Evolutionary conservation across 2,113 vertebrate genomes (phyloP), one percentile per base, ranked within the genome.

Genomic region (Boleophthalmus pectinirostris): DNA sequence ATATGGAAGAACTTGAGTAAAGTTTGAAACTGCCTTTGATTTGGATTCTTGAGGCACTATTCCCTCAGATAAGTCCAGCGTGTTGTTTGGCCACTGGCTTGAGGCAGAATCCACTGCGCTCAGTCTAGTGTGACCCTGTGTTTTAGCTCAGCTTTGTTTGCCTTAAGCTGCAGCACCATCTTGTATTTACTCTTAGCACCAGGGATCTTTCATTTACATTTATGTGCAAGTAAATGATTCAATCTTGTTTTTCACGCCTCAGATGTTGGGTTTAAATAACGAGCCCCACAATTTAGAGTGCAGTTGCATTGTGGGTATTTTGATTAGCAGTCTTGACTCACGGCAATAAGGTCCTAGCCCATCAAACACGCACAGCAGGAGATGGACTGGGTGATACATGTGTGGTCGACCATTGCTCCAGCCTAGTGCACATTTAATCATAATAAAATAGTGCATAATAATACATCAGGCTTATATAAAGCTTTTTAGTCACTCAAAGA

Each of bases 111-210:
- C 33, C 33, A 43, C 61, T 38, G 29, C 20, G 61, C 16, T 38
- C 33, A n/a, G 29, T 64, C 61, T 64, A 43, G 61, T 33, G 20
- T 64, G 61, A 64, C 61, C 29, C 61, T 64, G 61, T 43, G 61
- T 38, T 64, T 64, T 38, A 64, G 38, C 29, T 64, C 3, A 16
- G 61, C 16, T n/a, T 64, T 64, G 61, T 38, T 21, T 29, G 33
- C 61, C 61, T n/a, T 20, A 43, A 64, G 61, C 61, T 38, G 61
- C 38, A 20, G 29, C 38, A 35, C 29, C 16, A 21, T 64, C 11
- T 38, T 64, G 61, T 35, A 64, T 35, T 64, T 33, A 33, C 29
- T 38, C 35, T 35, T 11, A 64, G 18, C 16, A 38, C 33, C 18
- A 21, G 15, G 24, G 58, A 38, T 64, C 61, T n/a, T 38, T 64